These are phyloP conservation scores for Halcyon smyrnensis DNA, from an alignment of 2,797 vertebrate species.

Conservation along the genomic window DNA sequence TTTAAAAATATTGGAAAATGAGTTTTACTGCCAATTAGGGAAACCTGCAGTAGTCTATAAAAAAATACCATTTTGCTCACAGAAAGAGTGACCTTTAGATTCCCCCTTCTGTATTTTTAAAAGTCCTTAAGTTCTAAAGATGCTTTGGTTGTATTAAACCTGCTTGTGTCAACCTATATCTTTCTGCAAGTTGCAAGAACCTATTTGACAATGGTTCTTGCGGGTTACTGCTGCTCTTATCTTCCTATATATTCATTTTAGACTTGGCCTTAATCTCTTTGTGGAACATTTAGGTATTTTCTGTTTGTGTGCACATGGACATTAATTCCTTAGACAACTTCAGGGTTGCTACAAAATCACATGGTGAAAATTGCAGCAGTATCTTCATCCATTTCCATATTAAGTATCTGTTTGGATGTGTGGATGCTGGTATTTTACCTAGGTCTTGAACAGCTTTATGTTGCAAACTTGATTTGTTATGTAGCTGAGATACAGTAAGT, in stretches of 20 bases:
- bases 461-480: slow-evolving; percentile 33
- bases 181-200: background rate
- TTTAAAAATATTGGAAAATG: background rate
- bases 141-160: slow-evolving; percentile 8
- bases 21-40: background rate
- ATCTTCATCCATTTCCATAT: slow-evolving; percentile 45
- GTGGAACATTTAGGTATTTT: slow-evolving; percentile 28
- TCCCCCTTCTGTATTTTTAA: background rate
- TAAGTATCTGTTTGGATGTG: slow-evolving; percentile 47
- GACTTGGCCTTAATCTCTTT: background rate
- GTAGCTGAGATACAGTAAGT: background rate
- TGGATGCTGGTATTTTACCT: slow-evolving; percentile 47
- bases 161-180: background rate
- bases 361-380: slow-evolving; percentile 16
- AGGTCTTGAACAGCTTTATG: slow-evolving; percentile 25
- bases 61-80: background rate
- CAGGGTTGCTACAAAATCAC: slow-evolving; percentile 49
- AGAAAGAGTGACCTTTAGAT: background rate
- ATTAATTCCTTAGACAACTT: slow-evolving; percentile 41
- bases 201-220: background rate
- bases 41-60: background rate
- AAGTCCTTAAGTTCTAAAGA: background rate
- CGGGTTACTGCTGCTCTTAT: slow-evolving; percentile 23
- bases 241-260: slow-evolving; percentile 6
- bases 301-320: slow-evolving; percentile 26